Evolutionary conservation across 1,140 invertebrate species (phyloP).

Genomic region (Trichonephila clavata): DNA sequence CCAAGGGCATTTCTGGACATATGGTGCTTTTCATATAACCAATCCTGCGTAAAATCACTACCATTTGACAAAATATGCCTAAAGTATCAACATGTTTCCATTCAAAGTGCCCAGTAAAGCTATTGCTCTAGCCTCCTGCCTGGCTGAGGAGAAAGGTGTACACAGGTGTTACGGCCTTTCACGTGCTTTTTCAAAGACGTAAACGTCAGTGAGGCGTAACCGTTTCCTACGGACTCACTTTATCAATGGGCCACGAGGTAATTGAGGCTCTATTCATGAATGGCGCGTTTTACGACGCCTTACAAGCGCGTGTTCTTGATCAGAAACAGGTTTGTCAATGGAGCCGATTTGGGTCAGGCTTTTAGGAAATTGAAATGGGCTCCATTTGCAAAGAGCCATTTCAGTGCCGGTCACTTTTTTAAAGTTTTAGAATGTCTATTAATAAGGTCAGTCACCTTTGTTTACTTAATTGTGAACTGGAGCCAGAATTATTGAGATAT

Average conservation of each 20-base stretch:
- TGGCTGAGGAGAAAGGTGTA: slow-evolving; percentile 6
- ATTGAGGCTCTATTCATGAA: slow-evolving; percentile 28
- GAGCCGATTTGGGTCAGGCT: slow-evolving; percentile 35
- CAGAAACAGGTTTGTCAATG: slow-evolving; percentile 39
- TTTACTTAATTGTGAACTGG: not conserved
- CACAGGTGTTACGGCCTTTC: slow-evolving; percentile 21
- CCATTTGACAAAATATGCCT: too few relatives aligned
- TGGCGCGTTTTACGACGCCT: slow-evolving; percentile 50
- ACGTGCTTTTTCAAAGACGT: slow-evolving; percentile 2
- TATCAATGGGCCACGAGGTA: slow-evolving; percentile 49
- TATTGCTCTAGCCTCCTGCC: not conserved
- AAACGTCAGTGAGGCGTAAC: slow-evolving; percentile 56
- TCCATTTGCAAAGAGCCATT: not conserved
- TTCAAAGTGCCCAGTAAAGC: too few relatives aligned
- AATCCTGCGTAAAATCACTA: too few relatives aligned
- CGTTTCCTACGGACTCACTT: slow-evolving; percentile 37
- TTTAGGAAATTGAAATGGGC: not conserved
- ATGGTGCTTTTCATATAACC: too few relatives aligned
- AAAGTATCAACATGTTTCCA: too few relatives aligned
- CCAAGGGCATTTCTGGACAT: too few relatives aligned
- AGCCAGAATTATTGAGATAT: not conserved
- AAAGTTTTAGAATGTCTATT: not conserved
- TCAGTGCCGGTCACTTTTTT: not conserved
- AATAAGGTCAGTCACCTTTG: slow-evolving; percentile 4
- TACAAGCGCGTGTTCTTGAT: slow-evolving; percentile 37